Base-by-base conservation (phyloP, 2,888 invertebrate genomes). In the Amorpha juglandis region DNA sequence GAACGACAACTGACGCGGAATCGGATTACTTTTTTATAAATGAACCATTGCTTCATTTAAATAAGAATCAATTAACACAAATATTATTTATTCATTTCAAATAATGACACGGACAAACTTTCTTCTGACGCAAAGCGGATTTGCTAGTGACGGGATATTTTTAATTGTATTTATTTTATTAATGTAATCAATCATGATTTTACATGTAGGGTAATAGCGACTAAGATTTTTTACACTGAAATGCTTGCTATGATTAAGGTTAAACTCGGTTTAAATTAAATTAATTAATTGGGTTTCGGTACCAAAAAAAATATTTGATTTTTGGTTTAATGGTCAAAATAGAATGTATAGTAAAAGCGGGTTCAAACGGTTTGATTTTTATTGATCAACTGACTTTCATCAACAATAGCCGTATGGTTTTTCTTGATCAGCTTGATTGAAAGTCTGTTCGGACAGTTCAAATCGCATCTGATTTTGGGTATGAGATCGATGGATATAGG, bases 51-150 rank as follows among this genome's bases (percentile, higher is more conserved):
- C n/a, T 53, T 35, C 53, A 35, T 35, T 53, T n/a, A n/a, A 35
- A 33, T 58, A 58, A 42, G 16, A 42, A 42, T 16, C 58, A 58
- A 58, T 58, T 58, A 58, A 58, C 58, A 58, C 38, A 42, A 11
- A 58, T 58, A 38, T 58, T 33, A 38, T 33, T 58, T 33, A 38
- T 33, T 42, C 58, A 19, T 58, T 58, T 58, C 6, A 19, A 42
- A 55, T 38, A 38, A 42, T 58, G 42, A 58, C 58, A 38, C 16
- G 50, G 50, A 50, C 50, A 58, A 12, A 19, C 58, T 42, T 42
- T 58, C 38, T 9, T 55, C 11, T 1, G 0, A 16, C 35, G 38
- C 42, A 19, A 58, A 58, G 42, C 58, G 42, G 58, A 58, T 58
- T 58, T 42, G 42, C 35, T 14, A 35, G 4, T 11, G 11, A 19